These are phyloP conservation scores for Agrenia bidenticulata DNA, from an alignment of 2,888 invertebrate species.

Conservation along the genomic window DNA sequence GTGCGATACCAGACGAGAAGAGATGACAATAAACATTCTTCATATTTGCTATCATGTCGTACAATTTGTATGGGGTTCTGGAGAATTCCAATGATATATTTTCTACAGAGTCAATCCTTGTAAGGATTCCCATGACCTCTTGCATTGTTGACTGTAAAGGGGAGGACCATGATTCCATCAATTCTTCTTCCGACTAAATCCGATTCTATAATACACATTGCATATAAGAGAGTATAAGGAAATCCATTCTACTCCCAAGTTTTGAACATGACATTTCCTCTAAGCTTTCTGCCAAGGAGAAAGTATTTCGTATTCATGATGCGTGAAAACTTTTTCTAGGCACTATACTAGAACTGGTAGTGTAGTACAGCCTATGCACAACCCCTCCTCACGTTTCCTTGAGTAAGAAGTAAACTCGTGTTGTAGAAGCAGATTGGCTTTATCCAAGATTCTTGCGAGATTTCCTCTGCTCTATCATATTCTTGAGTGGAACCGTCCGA, in stretches of 20 bases:
- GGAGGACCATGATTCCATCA: neutral
- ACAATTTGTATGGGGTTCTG: too few relatives aligned
- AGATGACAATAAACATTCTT: too few relatives aligned
- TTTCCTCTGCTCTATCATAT: neutral
- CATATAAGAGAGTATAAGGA: neutral
- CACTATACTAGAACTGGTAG: neutral
- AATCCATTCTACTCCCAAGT: neutral
- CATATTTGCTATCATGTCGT: too few relatives aligned
- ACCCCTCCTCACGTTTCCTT: neutral
- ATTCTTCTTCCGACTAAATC: neutral
- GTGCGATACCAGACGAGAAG: too few relatives aligned
- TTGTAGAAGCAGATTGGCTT: neutral
- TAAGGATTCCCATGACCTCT: too few relatives aligned
- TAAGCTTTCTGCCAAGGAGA: neutral
- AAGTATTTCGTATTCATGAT: constrained; percentile 43
- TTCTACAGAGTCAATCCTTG: neutral
- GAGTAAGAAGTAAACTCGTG: constrained; percentile 9
- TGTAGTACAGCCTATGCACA: neutral
- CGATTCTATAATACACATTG: too few relatives aligned
- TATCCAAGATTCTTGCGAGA: neutral
- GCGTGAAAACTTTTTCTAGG: constrained; percentile 45
- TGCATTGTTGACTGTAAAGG: too few relatives aligned
- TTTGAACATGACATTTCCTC: neutral
- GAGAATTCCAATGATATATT: constrained; percentile 15
- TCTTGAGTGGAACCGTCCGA: neutral